Evolutionary conservation across 2,113 vertebrate genomes (phyloP), one percentile per base, ranked within the genome.

Genomic region (Elachura formosa): DNA sequence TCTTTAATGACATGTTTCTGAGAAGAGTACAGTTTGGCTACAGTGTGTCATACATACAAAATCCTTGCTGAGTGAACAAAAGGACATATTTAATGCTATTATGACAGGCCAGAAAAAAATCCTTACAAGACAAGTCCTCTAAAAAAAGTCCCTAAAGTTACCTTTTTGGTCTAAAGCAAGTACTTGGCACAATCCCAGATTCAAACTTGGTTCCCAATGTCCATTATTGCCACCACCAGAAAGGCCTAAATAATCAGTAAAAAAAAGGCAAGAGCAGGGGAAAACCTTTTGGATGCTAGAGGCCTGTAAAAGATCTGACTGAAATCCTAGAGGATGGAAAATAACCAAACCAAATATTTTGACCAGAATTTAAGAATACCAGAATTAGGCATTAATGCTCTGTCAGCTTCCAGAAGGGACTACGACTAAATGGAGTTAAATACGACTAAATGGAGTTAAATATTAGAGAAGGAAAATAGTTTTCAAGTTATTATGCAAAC

Each of bases 401-500:
- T 41, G 45, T 36, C 31, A 34, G 49, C 66, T 93, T 96, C 90
- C 80, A 93, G 80, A 90, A 91, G 73, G 58, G 62, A 90, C 88
- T 68, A 38, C 16, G 33, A 73, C 85, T 69, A 82, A 86, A 88
- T 19, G 20, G 68, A 89, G 19, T 89, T 58, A 84, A 79, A 92
- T 96, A 48, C 17, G 33, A 73, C 85, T 69, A 82, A 86, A 88
- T 19, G 20, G 68, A 89, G 19, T 89, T 41, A 95, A 91, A 69
- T 68, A 94, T 43, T 78, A 89, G 45, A 94, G 87, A 73, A 88
- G 45, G 40, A 89, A 96, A 89, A 92, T 26, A 93, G 64, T 71
- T 73, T 89, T 89, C 31, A 80, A 51, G 74, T 62, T 89, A 85
- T 71, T 95, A 96, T 88, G 55, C 81, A 96, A 94, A 91, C 71